phyloP scores from a whole-genome alignment of 2,113 vertebrate genomes.

The Lamprotornis superbus region DNA sequence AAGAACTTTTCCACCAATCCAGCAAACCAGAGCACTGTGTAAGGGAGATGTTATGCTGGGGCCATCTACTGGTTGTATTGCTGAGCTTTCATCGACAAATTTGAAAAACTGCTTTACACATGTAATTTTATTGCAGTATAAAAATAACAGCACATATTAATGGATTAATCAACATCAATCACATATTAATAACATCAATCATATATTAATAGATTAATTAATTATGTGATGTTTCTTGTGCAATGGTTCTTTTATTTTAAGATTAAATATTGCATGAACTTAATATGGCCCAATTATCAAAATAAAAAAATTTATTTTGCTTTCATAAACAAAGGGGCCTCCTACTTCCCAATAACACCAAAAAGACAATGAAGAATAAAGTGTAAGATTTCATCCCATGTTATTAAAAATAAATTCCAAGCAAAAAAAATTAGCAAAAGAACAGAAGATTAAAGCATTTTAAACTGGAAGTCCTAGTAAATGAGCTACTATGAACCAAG shows the following conservation, averaged over 20 bases:
- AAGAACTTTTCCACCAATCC: not conserved
- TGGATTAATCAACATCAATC: not conserved
- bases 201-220: not conserved
- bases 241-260: not conserved
- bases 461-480: not conserved
- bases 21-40: not conserved
- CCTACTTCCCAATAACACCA: not conserved
- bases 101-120: not conserved
- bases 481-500: not conserved
- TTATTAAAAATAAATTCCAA: too few species aligned
- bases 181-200: too few species aligned
- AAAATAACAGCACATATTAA: not conserved
- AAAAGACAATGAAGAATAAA: not conserved
- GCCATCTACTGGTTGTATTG: conserved; percentile 56
- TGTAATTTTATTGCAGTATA: not conserved
- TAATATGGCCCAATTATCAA: not conserved
- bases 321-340: not conserved
- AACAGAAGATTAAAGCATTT: not conserved
- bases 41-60: not conserved
- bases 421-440: not conserved
- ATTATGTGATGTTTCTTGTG: not conserved
- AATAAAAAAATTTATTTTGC: not conserved
- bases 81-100: not conserved
- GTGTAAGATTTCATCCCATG: not conserved
- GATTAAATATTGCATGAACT: not conserved